Evolutionary conservation across 2,888 invertebrate species (phyloP).

Genomic region (Rotaria socialis): DNA sequence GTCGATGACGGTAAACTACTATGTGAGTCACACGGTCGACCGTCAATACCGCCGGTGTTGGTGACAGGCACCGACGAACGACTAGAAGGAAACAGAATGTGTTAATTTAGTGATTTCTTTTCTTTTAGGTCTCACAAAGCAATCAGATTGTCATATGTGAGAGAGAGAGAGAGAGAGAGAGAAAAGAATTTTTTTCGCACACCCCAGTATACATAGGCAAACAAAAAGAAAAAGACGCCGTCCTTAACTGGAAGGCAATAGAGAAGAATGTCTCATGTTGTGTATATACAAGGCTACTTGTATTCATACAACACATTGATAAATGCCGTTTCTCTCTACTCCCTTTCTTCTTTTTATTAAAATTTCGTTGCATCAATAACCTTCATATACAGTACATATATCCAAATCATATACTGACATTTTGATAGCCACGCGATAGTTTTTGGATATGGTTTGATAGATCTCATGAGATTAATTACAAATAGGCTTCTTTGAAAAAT

Average conservation of each 20-base stretch:
- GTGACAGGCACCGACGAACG: slow-evolving; percentile 23
- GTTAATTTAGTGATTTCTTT: neutral
- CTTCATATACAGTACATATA: too few species aligned
- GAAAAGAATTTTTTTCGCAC: neutral
- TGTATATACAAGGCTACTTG: neutral
- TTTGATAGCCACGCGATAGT: too few species aligned
- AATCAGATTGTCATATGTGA: neutral
- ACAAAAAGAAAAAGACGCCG: neutral
- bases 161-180: neutral
- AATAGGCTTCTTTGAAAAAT: too few species aligned
- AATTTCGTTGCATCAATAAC: too few species aligned
- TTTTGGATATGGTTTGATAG: too few species aligned
- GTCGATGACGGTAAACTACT: neutral
- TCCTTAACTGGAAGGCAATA: neutral
- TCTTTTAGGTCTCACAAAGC: neutral
- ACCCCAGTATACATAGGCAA: neutral
- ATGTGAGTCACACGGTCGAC: neutral
- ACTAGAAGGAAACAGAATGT: neutral
- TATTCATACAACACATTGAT: neutral
- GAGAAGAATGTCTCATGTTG: neutral
- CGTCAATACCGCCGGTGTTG: slow-evolving; percentile 13
- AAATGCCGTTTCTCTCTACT: neutral
- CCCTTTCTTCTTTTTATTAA: too few species aligned
- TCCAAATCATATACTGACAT: too few species aligned
- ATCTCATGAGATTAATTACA: too few species aligned